Evolutionary conservation across 1,140 invertebrate genomes (phyloP), one percentile per base, ranked within the genome.

Genomic region (Dendrolimus kikuchii): DNA sequence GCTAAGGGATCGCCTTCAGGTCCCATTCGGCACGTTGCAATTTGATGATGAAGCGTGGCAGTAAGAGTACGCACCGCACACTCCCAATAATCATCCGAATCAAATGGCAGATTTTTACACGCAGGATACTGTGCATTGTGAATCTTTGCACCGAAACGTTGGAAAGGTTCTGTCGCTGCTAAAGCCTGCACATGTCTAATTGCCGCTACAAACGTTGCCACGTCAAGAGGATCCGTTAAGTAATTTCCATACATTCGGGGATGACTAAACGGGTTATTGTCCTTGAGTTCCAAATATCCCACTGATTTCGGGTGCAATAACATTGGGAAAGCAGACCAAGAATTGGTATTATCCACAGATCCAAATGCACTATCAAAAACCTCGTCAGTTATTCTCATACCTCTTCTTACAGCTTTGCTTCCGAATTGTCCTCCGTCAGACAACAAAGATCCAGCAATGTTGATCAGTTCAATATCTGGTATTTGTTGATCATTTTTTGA

Each of bases 211-310:
- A 92, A 71, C 5, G 90, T 80, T 43, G 90, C 84, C 10, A 91
- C 63, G 63, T 94, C 93, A 10, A 89, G 85, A 2, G 88, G 75
- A 68, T 92, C 77, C 5, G 80, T 77, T 40, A 93, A 91, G 68
- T 95, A 96, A 63, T 94, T 94, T 0, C 95, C 91, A 70, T 93
- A 91, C 9, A 98, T 92, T 6, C 92, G 77, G 0, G 96, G 96
- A 60, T 93, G 91, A 7, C 91, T 89, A 40, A 89, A 88, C 3
- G 95, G 94, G 83, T 96, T 89, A 2, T 76, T 90, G 45, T 88
- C 84, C 56, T 89, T 88, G 0, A 96, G 80, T 55, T 88, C 85
- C 36, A 96, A 82, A 10, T 78, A 53, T 87, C 7, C 95, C 93
- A 45, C 85, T 80, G 51, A 92, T 93, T 68, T 92, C 38, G 57